Percentiles rank a stretch among this genome's conserved stretches.
These are phyloP conservation scores for Rhagophthalmus giganteus DNA, from an alignment of 2,888 invertebrate species.

Conservation along the genomic window DNA sequence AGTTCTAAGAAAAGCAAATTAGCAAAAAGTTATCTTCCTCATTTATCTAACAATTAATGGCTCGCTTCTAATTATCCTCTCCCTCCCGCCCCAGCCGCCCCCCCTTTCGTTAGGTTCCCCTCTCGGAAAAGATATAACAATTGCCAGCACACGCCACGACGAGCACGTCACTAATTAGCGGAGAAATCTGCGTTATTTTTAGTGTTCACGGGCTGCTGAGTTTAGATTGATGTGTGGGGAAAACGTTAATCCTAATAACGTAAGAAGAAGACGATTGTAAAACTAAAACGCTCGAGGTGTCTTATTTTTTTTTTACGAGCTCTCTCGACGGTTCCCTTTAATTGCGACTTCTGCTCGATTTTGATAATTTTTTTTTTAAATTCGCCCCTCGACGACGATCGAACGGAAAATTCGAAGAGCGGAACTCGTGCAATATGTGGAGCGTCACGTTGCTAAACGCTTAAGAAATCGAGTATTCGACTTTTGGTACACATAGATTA, in stretches of 20 bases:
- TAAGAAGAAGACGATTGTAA: slow-evolving; percentile 12
- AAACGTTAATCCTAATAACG: slow-evolving; percentile 16
- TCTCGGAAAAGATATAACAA: slow-evolving; percentile 39
- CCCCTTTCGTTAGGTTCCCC: slow-evolving; percentile 38
- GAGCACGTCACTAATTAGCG: slow-evolving; percentile 50
- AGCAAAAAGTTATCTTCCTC: slow-evolving; percentile 24
- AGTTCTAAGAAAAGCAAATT: slow-evolving; percentile 15
- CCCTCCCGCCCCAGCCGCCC: too few species aligned
- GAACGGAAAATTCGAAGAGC: too few species aligned
- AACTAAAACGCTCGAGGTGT: slow-evolving; percentile 9
- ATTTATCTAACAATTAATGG: slow-evolving; percentile 36
- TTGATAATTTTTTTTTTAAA: not conserved
- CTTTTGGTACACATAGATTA: slow-evolving; percentile 6
- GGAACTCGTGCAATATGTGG: not conserved
- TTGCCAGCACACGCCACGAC: slow-evolving; percentile 45
- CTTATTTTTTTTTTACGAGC: slow-evolving; percentile 15
- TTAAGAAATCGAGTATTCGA: slow-evolving; percentile 16
- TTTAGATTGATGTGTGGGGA: slow-evolving; percentile 41
- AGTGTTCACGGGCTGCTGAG: slow-evolving; percentile 41
- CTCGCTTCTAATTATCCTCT: slow-evolving; percentile 44
- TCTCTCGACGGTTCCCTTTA: too few species aligned
- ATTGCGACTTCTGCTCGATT: not conserved
- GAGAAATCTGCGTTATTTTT: slow-evolving; percentile 50
- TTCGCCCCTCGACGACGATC: too few species aligned
- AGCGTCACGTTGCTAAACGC: not conserved